Base-by-base conservation (phyloP, 2,113 vertebrate genomes). In the Opisthocomus hoazin region DNA sequence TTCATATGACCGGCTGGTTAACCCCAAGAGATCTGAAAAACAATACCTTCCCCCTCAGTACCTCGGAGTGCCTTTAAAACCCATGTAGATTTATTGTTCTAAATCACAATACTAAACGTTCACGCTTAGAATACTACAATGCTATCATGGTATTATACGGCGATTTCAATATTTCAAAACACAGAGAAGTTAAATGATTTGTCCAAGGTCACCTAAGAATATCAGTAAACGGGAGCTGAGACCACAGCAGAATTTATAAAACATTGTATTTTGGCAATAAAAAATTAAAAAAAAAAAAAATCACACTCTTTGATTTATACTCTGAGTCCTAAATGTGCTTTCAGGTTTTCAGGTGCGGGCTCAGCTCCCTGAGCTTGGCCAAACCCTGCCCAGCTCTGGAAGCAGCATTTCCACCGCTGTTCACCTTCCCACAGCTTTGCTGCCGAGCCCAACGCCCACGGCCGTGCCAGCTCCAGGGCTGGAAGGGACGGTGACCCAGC, bases 31-130 rank as follows among this genome's bases (percentile, higher is more conserved):
- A 94, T 66, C 80, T 90, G 96, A 87, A 93, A 96, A 96, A 96
- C 92, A 95, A 95, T 95, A 93, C 83, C 88, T 96, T 94, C 95
- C 83, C 48, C 50, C 95, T 89, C 79, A 66, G 83, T 56, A 95
- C 56, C 86, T 90, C 20, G 0, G 56, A 84, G 53, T 70, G 92
- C 83, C 90, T 92, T 93, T 94, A 95, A 95, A 97, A 78, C 30
- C 76, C 93, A 12, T 57, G 94, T 56, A 89, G 95, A 96, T 97
- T 95, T 94, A 96, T 96, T 96, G 94, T 96, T 87, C 93, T 91
- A 65, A 95, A 87, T 89, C 96, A 96, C 92, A 96, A 96, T 96
- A 34, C 90, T 94, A 95, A 96, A 93, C 46, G 92, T 94, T 93
- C 94, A 83, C 2, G 26, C 93, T 96, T 73, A 95, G 96, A 96